A percentile compares a stretch with the other conserved stretches of the same genome.
phyloP scores from a whole-genome alignment of 2,113 vertebrate species.

The Toxotes chatareus region DNA sequence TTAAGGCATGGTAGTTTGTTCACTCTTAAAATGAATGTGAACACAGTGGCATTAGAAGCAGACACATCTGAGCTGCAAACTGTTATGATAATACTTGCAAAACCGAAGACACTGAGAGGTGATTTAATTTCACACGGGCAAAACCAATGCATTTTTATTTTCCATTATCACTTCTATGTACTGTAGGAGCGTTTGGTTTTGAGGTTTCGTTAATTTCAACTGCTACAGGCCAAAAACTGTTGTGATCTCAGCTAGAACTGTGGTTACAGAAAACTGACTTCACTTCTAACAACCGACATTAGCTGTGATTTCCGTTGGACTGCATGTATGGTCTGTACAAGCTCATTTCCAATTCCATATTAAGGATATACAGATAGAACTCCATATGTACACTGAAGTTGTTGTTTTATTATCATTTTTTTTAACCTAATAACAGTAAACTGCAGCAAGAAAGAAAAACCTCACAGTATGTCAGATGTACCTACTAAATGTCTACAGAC shows the following conservation, averaged over 20 bases:
- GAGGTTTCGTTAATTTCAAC: conserved; percentile 1
- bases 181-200: neutral
- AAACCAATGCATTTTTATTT: neutral
- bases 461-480: neutral
- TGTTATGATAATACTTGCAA: conserved; percentile 8
- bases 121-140: conserved; percentile 10
- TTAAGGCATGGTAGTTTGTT: conserved; percentile 13
- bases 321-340: neutral
- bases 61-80: conserved; percentile 4
- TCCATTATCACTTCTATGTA: neutral
- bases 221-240: neutral
- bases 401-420: too few species aligned
- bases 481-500: neutral
- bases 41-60: conserved; percentile 13
- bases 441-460: neutral
- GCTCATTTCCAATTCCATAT: neutral
- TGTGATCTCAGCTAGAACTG: conserved; percentile 1
- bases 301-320: neutral
- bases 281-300: neutral
- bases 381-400: neutral
- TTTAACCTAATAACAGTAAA: neutral
- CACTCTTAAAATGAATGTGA: conserved; percentile 25
- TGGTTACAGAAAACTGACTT: neutral
- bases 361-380: neutral
- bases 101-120: neutral